Conservation (phyloP, 2,113 vertebrate genomes). For the Bos taurus region DNA sequence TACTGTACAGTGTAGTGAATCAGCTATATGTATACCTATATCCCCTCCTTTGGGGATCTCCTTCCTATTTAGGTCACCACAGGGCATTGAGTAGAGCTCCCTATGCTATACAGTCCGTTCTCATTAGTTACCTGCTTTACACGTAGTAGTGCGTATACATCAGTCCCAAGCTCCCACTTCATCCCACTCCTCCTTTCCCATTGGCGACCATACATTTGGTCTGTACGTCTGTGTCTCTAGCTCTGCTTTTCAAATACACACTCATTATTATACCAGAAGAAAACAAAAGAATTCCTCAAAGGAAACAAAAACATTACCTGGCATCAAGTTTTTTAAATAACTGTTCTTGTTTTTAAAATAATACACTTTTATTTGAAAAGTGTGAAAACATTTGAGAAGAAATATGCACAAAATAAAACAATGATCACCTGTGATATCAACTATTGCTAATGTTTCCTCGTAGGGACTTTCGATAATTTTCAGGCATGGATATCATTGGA, state of each 20-base stretch:
- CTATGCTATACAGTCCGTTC: fast-evolving
- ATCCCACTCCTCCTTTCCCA: background rate
- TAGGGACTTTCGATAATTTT: background rate
- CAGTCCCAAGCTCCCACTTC: background rate
- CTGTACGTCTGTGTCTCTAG: background rate
- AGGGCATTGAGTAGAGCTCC: background rate
- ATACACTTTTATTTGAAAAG: background rate
- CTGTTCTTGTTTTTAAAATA: background rate
- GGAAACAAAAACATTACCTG: background rate
- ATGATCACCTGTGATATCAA: background rate
- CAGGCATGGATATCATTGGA: background rate
- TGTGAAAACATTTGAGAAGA: background rate
- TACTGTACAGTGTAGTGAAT: background rate
- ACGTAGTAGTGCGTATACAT: background rate
- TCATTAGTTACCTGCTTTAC: background rate
- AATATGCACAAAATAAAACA: background rate
- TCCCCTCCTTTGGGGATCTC: background rate
- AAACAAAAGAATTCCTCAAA: background rate
- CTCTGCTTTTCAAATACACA: background rate
- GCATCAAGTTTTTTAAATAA: background rate
- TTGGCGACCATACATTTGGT: background rate
- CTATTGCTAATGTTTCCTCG: background rate
- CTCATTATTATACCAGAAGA: background rate
- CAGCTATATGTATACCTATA: background rate
- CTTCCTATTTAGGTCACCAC: background rate